These are phyloP conservation scores for Sarotherodon lohbergeri DNA, from an alignment of 2,113 vertebrate species.

Conservation along the genomic window DNA sequence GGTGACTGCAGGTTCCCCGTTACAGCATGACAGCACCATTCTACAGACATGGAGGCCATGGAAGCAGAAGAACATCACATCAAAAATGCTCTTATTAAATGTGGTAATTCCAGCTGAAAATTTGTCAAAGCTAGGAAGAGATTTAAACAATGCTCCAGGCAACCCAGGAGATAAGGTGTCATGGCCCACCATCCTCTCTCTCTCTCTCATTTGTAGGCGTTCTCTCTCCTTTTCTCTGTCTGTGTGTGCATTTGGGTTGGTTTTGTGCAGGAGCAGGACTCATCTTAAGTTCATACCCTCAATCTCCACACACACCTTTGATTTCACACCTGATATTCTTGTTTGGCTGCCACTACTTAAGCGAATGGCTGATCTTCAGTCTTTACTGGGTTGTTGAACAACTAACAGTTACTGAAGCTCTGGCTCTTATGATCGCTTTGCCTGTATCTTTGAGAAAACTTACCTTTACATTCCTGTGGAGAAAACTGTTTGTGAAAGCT, in stretches of 20 bases:
- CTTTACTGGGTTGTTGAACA: background rate
- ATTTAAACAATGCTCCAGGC: background rate
- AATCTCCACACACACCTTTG: background rate
- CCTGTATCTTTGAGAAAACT: background rate
- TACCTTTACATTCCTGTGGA: background rate
- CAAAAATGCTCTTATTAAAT: background rate
- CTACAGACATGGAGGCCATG: background rate
- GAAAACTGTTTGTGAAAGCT: background rate
- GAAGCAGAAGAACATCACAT: background rate
- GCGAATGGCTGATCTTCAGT: background rate
- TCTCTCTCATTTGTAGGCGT: background rate
- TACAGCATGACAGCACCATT: background rate
- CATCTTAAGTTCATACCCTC: background rate
- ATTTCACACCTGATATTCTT: accelerated
- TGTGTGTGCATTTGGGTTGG: background rate
- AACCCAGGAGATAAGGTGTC: background rate
- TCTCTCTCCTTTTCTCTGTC: background rate
- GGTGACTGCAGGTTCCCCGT: background rate
- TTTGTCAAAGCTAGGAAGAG: background rate
- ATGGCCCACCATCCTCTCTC: background rate
- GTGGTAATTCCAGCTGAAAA: background rate
- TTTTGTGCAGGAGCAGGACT: background rate
- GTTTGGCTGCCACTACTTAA: background rate
- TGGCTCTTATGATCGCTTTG: background rate
- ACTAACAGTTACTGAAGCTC: background rate